Conservation (phyloP, 2,113 vertebrate genomes). For the Megaleporinus macrocephalus region DNA sequence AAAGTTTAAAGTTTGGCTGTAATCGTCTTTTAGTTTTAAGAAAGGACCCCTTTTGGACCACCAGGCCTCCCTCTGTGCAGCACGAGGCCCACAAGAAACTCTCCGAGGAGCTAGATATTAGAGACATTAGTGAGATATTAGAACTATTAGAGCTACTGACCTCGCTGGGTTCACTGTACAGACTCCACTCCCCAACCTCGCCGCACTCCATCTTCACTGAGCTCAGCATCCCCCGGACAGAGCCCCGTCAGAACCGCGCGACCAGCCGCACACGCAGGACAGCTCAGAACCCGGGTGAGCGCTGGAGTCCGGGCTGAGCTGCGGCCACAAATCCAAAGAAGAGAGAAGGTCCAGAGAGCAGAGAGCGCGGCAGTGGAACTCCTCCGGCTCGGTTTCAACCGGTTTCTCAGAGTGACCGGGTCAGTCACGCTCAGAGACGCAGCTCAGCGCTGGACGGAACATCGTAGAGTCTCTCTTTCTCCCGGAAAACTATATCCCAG, state of each 20-base stretch:
- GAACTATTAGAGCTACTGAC: not conserved
- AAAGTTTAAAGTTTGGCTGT: too few species aligned
- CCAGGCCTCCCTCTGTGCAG: too few species aligned
- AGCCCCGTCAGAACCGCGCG: not conserved
- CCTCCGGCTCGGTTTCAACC: too few species aligned
- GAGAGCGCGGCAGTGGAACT: not conserved
- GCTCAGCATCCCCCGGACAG: not conserved
- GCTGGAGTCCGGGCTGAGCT: not conserved
- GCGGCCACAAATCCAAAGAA: not conserved
- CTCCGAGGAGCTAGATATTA: too few species aligned
- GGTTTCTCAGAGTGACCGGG: too few species aligned
- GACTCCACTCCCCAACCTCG: not conserved
- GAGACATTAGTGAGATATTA: not conserved
- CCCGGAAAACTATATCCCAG: too few species aligned
- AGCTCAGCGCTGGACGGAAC: not conserved
- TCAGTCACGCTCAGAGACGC: too few species aligned
- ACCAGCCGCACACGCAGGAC: not conserved
- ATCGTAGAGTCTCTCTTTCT: not conserved
- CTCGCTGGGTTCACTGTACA: not conserved
- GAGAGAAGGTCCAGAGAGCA: not conserved
- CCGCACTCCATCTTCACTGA: slow-evolving; percentile 1
- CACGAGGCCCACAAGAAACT: too few species aligned
- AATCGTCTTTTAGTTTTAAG: too few species aligned
- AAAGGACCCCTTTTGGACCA: too few species aligned
- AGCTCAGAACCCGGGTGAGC: not conserved